Conservation (phyloP, 1,140 invertebrate species). For the Apolygus lucorum region DNA sequence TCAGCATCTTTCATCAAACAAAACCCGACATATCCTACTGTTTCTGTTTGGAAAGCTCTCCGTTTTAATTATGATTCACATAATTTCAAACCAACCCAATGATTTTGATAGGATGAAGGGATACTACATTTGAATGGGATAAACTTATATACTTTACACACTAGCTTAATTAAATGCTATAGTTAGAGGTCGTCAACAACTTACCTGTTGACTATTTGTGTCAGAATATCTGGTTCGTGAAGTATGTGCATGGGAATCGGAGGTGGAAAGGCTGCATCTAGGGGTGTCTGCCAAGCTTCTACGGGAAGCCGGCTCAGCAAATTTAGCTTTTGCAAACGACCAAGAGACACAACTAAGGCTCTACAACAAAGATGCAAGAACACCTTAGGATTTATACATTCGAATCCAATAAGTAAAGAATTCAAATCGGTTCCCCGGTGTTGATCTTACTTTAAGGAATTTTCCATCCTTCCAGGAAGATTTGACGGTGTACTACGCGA, state of each 20-base stretch:
- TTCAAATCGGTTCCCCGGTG: neutral
- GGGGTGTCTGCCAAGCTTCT: constrained; percentile 47
- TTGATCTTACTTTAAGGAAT: neutral
- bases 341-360: constrained; percentile 46
- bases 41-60: no score
- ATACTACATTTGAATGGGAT: no score
- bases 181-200: no score
- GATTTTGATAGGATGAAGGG: no score
- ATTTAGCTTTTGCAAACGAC: constrained; percentile 53
- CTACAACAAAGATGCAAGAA: constrained; percentile 20
- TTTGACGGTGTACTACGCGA: neutral
- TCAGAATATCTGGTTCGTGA: constrained; percentile 69
- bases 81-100: no score
- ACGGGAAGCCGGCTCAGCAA: constrained; percentile 55
- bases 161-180: no score
- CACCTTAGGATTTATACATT: neutral
- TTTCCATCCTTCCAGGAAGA: neutral
- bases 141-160: no score
- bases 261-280: constrained; percentile 8
- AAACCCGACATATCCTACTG: no score
- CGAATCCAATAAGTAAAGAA: neutral
- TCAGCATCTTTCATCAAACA: no score
- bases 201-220: constrained; percentile 44
- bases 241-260: constrained; percentile 52
- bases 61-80: no score